Base-by-base conservation (phyloP, 2,888 invertebrate species). In the Lordiphosa fenestrarum region DNA sequence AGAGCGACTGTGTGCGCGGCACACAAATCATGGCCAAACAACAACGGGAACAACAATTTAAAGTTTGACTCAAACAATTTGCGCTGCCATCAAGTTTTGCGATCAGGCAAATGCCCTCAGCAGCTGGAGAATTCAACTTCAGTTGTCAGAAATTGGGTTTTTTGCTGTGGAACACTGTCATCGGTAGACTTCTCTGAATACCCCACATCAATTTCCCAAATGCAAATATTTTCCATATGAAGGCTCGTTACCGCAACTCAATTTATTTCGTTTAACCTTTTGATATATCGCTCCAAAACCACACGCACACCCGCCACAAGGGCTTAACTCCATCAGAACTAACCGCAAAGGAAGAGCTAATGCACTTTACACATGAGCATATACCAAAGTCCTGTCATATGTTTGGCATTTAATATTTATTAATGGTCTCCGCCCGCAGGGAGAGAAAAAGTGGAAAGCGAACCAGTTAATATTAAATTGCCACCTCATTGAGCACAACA, bases 391-490 rank as follows among this genome's bases (percentile, higher is more conserved):
- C 67, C 48, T 61, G 62, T 68, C 68, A 52, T 52, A 46, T 52
- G 46, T 21, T 57, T 56, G 52, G 54, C 64, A 54, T 64, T 82
- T 71, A 63, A 82, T 82, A 74, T 82, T 71, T 74, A 77, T 71
- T 84, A 78, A 77, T 68, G 85, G 60, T 55, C 47, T 44, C 30
- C 30, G 33, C 44, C 44, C 44, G 46, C n/a, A 53, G 35, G 25
- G 47, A 35, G 47, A 44, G 47, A 47, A 58, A 52, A 61, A 58
- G 15, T 42, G 33, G 23, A 30, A 41, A 37, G 19, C 44, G 56
- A 73, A 49, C 85, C 77, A 84, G 77, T 82, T 84, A 74, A 82
- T 77, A 84, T 71, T 82, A 84, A 77, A 82, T 82, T 82, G 66
- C 83, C 80, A 72, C 75, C 57, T 74, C 85, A 58, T 59, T 78